Evolutionary conservation across 1,140 invertebrate genomes (phyloP), one percentile per base, ranked within the genome.

Genomic region (Hyposmocoma kahamanoa): DNA sequence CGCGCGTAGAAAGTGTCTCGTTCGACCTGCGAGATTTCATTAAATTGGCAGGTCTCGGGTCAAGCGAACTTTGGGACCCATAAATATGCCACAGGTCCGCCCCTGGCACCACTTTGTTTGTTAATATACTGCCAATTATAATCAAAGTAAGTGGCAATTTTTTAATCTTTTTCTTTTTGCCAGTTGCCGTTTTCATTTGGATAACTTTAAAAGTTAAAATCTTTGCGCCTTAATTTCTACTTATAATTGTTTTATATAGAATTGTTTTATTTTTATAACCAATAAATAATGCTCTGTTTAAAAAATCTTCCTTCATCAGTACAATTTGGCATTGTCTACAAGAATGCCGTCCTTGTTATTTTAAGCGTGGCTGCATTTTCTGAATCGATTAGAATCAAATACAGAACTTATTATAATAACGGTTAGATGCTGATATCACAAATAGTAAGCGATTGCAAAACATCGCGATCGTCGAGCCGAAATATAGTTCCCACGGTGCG

Each of bases 81-180:
- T 83, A 85, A 85, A 85, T 72, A 85, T 80, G 77, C 32, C 32
- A 17, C 32, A n/a, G 32, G 18, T 17, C 32, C 62, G 77, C 75
- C 72, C 71, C 68, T 62, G 67, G 62, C 68, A 66, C 65, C 67
- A 81, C 72, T 82, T 71, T 72, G 73, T 80, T 81, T 77, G 72
- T 81, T 76, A 81, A 83, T 74, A 83, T 84, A 80, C 74, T 81
- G 81, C 81, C 81, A 84, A 84, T 84, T 83, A 84, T 79, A 81
- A 84, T 82, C 79, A 85, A 81, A 80, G 59, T 67, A 59, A 47
- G 55, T 55, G 62, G 65, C 73, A 70, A 77, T 79, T 82, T 82
- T 73, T 77, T 82, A 77, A 82, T 75, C 67, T 67, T 55, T 62
- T 49, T 60, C 51, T 55, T 43, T 50, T 64, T 50, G 39, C 50